A percentile compares a stretch with the other conserved stretches of the same genome.
Evolutionary conservation across 1,140 invertebrate genomes (phyloP).

Genomic region (Drosophila ironensis): DNA sequence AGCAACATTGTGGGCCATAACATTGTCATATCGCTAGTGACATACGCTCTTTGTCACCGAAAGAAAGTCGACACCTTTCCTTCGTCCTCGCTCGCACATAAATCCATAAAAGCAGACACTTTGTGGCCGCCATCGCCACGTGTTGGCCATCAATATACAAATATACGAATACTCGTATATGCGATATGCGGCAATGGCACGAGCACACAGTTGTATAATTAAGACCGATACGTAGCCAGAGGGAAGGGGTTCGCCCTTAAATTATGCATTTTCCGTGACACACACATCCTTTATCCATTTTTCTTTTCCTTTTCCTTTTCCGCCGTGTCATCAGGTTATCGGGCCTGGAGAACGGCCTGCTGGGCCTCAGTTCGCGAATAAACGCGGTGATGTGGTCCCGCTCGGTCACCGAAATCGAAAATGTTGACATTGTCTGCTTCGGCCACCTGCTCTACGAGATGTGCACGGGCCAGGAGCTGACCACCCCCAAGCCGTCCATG

Average conservation of each 20-base stretch:
- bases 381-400: slow-evolving; percentile 83
- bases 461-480: slow-evolving; percentile 92
- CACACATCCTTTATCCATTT: too few relatives aligned
- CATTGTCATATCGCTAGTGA: slow-evolving; percentile 50
- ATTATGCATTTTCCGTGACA: slow-evolving; percentile 47
- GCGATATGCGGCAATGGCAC: background rate
- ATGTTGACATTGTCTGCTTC: slow-evolving; percentile 89
- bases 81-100: slow-evolving; percentile 34
- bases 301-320: slow-evolving; percentile 23
- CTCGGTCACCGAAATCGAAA: slow-evolving; percentile 84
- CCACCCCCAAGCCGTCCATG: slow-evolving; percentile 87
- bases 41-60: slow-evolving; percentile 48
- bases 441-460: slow-evolving; percentile 94
- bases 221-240: slow-evolving; percentile 5
- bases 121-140: slow-evolving; percentile 37
- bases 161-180: too few relatives aligned
- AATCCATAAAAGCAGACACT: slow-evolving; percentile 58
- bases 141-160: slow-evolving; percentile 39
- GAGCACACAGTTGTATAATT: slow-evolving; percentile 31
- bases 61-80: background rate
- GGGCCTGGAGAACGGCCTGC: slow-evolving; percentile 91
- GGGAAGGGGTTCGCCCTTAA: slow-evolving; percentile 8
- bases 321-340: slow-evolving; percentile 84
- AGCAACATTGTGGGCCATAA: slow-evolving; percentile 29
- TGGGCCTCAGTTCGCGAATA: slow-evolving; percentile 89